Evolutionary conservation across 1,140 invertebrate genomes (phyloP).

Genomic region (Sesamia nonagrioides): DNA sequence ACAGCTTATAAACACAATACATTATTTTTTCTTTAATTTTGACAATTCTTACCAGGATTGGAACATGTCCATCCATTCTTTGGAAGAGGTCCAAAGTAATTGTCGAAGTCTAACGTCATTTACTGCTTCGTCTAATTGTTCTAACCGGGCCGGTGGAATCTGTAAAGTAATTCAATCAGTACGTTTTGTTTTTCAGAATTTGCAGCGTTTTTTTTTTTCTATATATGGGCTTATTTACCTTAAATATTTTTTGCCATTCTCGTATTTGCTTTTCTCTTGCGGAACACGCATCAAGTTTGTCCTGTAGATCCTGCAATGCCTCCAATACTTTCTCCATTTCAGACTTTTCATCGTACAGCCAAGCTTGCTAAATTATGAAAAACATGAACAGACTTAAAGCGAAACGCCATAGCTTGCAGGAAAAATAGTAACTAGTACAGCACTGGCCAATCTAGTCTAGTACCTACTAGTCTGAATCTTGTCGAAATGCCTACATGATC

Average conservation of each 20-base stretch:
- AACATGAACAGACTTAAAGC: background rate
- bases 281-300: conserved; percentile 89
- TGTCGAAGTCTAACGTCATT: conserved; percentile 93
- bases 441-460: too few relatives aligned
- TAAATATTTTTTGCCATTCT: conserved; percentile 91
- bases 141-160: conserved; percentile 92
- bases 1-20: too few relatives aligned
- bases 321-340: conserved; percentile 89
- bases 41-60: conserved; percentile 63
- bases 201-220: background rate
- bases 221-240: conserved; percentile 77
- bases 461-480: too few relatives aligned
- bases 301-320: conserved; percentile 89
- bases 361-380: conserved; percentile 88
- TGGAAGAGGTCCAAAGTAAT: conserved; percentile 92
- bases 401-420: background rate
- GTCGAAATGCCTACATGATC: too few relatives aligned
- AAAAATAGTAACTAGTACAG: background rate
- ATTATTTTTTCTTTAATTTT: background rate
- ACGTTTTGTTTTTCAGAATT: too few relatives aligned
- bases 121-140: conserved; percentile 92
- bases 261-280: conserved; percentile 90
- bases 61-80: conserved; percentile 90
- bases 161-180: conserved; percentile 30
- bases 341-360: conserved; percentile 92